phyloP scores from a whole-genome alignment of 2,113 vertebrate genomes.

The Suricata suricatta region DNA sequence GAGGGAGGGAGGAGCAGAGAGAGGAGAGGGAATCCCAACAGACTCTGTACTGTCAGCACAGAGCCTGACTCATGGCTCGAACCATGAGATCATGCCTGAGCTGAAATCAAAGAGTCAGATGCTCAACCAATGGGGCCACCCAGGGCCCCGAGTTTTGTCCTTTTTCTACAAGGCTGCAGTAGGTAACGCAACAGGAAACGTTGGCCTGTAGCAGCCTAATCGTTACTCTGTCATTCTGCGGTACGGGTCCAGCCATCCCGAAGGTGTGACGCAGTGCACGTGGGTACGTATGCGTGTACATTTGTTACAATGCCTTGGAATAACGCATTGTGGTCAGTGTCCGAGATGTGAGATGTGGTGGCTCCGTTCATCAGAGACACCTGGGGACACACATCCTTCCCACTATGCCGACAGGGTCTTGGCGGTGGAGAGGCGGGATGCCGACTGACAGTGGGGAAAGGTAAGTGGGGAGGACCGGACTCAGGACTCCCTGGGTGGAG shows the following conservation, averaged over 20 bases:
- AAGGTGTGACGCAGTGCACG: neutral
- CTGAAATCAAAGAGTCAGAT: no score
- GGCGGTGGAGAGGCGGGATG: no score
- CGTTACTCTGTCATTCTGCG: neutral
- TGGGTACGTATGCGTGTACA: accelerated
- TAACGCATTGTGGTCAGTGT: no score
- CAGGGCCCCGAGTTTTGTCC: no score
- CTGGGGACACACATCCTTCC: neutral
- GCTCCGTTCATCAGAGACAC: neutral
- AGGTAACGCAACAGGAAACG: neutral
- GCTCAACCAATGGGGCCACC: no score
- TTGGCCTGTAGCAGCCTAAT: neutral
- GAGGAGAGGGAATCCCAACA: no score
- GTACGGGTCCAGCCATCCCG: neutral
- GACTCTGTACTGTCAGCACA: no score
- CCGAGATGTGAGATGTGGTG: neutral
- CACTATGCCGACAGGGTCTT: accelerated
- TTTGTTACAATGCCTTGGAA: neutral
- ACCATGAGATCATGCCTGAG: no score
- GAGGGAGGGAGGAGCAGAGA: no score
- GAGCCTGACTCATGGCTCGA: no score
- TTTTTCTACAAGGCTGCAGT: neutral
- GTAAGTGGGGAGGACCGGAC: accelerated
- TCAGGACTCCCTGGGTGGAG: neutral
- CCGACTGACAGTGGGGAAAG: neutral